A percentile compares a stretch with the other conserved stretches of the same genome.
These are phyloP conservation scores for Rhagonycha fulva DNA, from an alignment of 2,888 invertebrate species.

Conservation along the genomic window DNA sequence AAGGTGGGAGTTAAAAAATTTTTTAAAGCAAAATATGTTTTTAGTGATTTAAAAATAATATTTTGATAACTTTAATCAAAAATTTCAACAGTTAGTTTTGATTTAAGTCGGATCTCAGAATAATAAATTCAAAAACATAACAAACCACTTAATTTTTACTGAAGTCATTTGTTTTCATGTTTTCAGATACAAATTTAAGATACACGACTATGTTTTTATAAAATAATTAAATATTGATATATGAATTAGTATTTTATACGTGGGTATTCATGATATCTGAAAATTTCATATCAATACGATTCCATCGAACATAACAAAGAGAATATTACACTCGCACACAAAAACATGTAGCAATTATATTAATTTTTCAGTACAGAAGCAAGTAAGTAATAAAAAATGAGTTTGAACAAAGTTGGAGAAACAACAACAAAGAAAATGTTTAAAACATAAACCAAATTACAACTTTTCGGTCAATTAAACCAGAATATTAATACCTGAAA, in stretches of 20 bases:
- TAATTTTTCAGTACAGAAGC: not conserved
- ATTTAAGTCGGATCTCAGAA: not conserved
- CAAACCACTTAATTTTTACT: not conserved
- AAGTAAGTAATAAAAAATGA: not conserved
- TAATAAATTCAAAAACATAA: not conserved
- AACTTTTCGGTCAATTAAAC: not conserved
- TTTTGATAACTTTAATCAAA: not conserved
- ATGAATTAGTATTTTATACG: not conserved
- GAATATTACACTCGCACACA: not conserved
- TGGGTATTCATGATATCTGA: not conserved
- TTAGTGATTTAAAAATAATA: not conserved
- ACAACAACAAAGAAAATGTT: not conserved
- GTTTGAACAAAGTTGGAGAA: not conserved
- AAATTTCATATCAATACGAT: not conserved
- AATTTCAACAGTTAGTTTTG: not conserved
- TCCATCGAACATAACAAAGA: not conserved
- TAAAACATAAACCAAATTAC: not conserved
- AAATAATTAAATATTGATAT: not conserved
- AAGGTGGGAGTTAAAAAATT: too few relatives aligned
- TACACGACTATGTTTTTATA: not conserved
- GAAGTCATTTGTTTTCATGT: not conserved
- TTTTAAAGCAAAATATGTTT: too few relatives aligned
- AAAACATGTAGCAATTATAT: not conserved
- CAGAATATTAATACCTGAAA: not conserved
- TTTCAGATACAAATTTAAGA: not conserved